Conservation (phyloP, 2,113 vertebrate genomes). For the Callopanchax toddi region DNA sequence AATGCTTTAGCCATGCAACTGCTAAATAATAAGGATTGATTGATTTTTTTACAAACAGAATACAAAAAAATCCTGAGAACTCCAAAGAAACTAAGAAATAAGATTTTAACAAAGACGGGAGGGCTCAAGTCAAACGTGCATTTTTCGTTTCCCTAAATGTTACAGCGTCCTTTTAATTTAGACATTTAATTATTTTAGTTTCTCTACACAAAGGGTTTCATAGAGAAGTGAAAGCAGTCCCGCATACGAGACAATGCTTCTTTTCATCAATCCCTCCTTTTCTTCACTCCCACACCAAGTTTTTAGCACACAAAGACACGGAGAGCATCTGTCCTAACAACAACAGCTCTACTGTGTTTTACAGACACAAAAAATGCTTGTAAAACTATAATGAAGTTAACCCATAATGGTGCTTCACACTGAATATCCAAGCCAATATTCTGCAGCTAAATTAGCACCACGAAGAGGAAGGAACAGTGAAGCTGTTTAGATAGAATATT, state of each 20-base stretch:
- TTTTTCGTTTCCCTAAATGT: background rate
- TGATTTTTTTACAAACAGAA: too few species aligned
- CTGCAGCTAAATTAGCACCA: conserved; percentile 15
- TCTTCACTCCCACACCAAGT: conserved; percentile 57
- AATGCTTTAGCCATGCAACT: too few species aligned
- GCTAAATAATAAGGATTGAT: too few species aligned
- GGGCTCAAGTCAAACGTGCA: background rate
- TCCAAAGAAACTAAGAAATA: too few species aligned
- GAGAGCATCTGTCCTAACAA: conserved; percentile 48
- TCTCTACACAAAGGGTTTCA: conserved; percentile 40
- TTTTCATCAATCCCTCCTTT: conserved; percentile 44
- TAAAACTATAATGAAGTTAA: conserved; percentile 60
- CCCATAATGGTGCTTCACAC: conserved; percentile 50
- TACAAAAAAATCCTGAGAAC: too few species aligned
- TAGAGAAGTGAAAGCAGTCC: conserved; percentile 21
- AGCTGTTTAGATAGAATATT: conserved; percentile 26
- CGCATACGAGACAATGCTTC: conserved; percentile 44
- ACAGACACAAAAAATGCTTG: conserved; percentile 34
- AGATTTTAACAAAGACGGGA: too few species aligned
- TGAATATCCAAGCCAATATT: conserved; percentile 42
- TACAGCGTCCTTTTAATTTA: background rate
- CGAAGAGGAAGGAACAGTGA: conserved; percentile 27
- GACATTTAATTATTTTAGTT: background rate
- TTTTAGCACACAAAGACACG: conserved; percentile 51
- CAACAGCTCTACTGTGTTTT: conserved; percentile 56